Evolutionary conservation across 2,113 vertebrate genomes (phyloP).

Genomic region (Narcine bancroftii): DNA sequence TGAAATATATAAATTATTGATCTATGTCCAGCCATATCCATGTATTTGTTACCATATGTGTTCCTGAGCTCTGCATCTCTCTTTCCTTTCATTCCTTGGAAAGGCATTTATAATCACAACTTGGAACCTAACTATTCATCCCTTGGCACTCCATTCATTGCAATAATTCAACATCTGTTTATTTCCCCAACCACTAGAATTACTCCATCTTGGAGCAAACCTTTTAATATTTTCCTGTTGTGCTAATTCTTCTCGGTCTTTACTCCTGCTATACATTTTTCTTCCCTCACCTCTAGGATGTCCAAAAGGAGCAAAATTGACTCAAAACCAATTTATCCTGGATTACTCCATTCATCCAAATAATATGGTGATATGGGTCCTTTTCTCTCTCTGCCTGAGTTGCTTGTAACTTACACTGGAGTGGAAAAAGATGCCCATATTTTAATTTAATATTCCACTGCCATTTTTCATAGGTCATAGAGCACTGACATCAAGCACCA

Average conservation of each 20-base stretch:
- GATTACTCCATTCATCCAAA: background rate
- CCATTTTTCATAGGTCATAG: background rate
- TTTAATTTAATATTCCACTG: background rate
- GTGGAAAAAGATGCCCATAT: background rate
- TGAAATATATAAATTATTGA: background rate
- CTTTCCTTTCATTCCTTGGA: background rate
- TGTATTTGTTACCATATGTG: background rate
- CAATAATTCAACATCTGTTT: background rate
- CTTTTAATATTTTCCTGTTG: too few relatives aligned
- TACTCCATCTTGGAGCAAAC: background rate
- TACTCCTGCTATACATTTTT: too few relatives aligned
- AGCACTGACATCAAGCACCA: too few relatives aligned
- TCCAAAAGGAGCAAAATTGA: too few relatives aligned
- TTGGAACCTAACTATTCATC: background rate
- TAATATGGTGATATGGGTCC: background rate
- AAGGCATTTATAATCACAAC: background rate
- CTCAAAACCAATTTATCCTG: too few relatives aligned
- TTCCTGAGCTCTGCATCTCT: background rate
- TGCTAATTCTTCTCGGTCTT: background rate
- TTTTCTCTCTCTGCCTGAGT: background rate
- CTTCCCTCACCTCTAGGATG: too few relatives aligned
- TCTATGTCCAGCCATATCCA: background rate
- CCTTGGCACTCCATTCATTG: background rate
- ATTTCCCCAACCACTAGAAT: background rate
- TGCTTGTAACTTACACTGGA: background rate